Base-by-base conservation (phyloP, 2,888 invertebrate species). In the Aphodius sticticus region DNA sequence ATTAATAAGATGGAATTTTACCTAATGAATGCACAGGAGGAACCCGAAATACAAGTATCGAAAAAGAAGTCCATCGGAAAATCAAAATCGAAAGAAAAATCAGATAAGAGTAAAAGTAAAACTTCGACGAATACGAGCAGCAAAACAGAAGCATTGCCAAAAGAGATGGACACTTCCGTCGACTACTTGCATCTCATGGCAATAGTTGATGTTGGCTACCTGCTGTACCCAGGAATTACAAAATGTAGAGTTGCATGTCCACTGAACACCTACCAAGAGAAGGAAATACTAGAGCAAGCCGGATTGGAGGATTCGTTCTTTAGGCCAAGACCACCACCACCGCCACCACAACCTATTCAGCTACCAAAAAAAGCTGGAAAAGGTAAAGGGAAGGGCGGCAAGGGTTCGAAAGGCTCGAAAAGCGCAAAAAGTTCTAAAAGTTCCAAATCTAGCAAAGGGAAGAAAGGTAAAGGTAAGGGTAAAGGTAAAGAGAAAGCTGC, bases 171-270 rank as follows among this genome's bases (percentile, higher is more conserved):
- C 6, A 81, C 81, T 77, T 81, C 82, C 37, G 75, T 77, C 53
- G 84, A 82, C 37, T 86, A 79, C 81, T 83, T 89, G 72, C 89
- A 90, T 82, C 84, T 88, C 7, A 88, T 88, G 88, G 86, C 86
- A 0, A 81, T 86, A 35, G 79, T 88, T 14, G 88, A 89, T 84
- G 79, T 89, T 15, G 85, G 87, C 6, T 81, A 85, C 26, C 82
- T 89, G 36, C 80, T 89, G 36, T 88, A 88, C 85, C 89, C 89
- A 12, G 89, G 89, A 86, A 87, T 88, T 36, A 85, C 84, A 14
- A 86, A 82, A 81, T 83, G 86, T 38, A 84, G 88, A 16, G 80
- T 87, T 1, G 87, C 86, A 5, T 84, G 86, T 78, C 87, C 86
- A 15, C 81, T 89, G 16, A 84, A 82, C 69, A 88, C 88, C 0